Evolutionary conservation across 1,140 invertebrate species (phyloP).

Genomic region (Episyrphus balteatus): DNA sequence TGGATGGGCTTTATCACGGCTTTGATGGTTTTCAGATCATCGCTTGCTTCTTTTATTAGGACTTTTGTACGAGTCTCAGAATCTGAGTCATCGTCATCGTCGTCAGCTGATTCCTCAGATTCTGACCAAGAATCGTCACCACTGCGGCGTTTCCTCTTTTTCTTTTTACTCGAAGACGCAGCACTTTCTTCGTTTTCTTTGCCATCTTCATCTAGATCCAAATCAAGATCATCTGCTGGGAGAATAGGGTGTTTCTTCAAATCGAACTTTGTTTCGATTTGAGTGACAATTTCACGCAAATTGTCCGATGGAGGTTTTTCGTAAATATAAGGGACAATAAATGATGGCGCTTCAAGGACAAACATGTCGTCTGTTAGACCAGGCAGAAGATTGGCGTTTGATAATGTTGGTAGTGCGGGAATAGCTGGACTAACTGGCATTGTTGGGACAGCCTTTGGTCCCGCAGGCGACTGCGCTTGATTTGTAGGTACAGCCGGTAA

Average conservation of each 20-base stretch:
- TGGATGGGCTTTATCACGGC: constrained; percentile 36
- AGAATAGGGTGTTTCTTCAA: constrained; percentile 41
- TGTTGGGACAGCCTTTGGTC: constrained; percentile 18
- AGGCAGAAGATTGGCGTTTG: constrained; percentile 52
- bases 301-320: constrained; percentile 72
- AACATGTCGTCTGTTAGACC: constrained; percentile 81
- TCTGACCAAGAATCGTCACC: constrained; percentile 37
- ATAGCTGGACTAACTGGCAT: constrained; percentile 27
- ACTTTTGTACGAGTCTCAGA: constrained; percentile 41
- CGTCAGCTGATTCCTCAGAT: constrained; percentile 40
- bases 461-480: constrained; percentile 8
- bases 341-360: constrained; percentile 80
- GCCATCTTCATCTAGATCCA: constrained; percentile 34
- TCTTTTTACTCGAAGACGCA: constrained; percentile 26
- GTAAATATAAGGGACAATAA: constrained; percentile 87
- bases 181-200: constrained; percentile 30
- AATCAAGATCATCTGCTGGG: constrained; percentile 26
- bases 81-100: constrained; percentile 42
- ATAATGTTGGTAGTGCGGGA: constrained; percentile 32
- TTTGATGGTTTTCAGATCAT: constrained; percentile 40
- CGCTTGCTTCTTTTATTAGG: constrained; percentile 44
- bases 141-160: constrained; percentile 21
- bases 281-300: constrained; percentile 62
- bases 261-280: constrained; percentile 52
- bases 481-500: constrained; percentile 34